A percentile compares a stretch with the other conserved stretches of the same genome.
Conservation (phyloP, 2,113 vertebrate genomes). For the Calyptommatus sinebrachiatus region DNA sequence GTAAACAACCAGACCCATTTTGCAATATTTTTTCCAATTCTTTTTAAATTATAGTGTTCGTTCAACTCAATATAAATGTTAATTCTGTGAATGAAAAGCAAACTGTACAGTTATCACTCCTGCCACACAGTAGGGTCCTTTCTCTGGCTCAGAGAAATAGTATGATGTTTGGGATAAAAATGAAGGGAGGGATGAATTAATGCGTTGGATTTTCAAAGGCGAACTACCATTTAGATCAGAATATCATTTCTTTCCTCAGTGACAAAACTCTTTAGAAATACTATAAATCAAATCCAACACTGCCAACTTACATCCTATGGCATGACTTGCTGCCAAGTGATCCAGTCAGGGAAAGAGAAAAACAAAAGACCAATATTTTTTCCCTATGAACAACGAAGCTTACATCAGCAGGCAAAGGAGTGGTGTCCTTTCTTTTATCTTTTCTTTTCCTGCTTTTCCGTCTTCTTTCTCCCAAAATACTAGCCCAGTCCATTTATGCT, state of each 20-base stretch:
- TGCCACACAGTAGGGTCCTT: constrained; percentile 1
- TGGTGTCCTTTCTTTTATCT: not conserved
- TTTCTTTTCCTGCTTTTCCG: not conserved
- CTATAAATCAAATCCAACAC: not conserved
- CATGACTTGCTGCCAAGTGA: not conserved
- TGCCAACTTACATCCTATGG: not conserved
- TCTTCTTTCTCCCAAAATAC: no score
- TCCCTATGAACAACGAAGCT: not conserved
- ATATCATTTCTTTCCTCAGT: constrained; percentile 8
- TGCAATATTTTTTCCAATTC: not conserved
- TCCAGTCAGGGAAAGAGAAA: not conserved
- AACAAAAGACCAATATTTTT: not conserved
- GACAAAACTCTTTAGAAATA: not conserved
- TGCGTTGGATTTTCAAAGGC: constrained; percentile 10
- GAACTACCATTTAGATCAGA: not conserved
- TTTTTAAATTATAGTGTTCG: constrained; percentile 23
- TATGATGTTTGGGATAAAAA: not conserved
- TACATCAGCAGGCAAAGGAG: not conserved
- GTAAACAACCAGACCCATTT: not conserved
- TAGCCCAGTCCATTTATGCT: not conserved
- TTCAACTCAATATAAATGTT: constrained; percentile 18
- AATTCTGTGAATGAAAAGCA: constrained; percentile 1
- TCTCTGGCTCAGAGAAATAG: not conserved
- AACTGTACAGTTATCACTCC: not conserved
- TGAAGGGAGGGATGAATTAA: constrained; percentile 6